Conservation (phyloP, 2,888 invertebrate genomes). For the Catonia carolina region DNA sequence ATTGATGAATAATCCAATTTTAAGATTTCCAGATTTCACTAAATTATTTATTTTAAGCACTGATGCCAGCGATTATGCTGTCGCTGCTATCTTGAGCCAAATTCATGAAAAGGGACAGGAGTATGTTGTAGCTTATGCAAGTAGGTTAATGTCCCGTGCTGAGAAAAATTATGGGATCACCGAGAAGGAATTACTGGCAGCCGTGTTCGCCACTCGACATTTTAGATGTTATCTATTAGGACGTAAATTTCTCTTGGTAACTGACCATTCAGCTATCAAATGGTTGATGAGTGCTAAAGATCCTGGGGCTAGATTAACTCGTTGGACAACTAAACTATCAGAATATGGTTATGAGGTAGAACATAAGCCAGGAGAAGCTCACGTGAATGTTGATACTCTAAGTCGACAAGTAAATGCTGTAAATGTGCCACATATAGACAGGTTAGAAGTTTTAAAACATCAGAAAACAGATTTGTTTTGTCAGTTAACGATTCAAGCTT, state of each 20-base stretch:
- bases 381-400: too few species aligned
- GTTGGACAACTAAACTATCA: not conserved
- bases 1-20: conserved; percentile 15
- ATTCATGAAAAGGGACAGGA: conserved; percentile 31
- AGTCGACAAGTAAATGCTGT: not conserved
- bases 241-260: conserved; percentile 12
- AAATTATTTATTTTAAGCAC: conserved; percentile 28
- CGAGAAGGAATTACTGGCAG: conserved; percentile 37
- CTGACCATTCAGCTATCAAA: not conserved
- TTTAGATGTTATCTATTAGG: conserved; percentile 34
- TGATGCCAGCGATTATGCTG: conserved; percentile 36
- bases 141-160: conserved; percentile 34
- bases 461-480: too few species aligned
- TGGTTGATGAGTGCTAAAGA: not conserved
- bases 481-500: too few species aligned
- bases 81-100: conserved; percentile 35
- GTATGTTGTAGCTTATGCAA: conserved; percentile 38
- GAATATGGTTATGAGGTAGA: not conserved
- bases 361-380: not conserved
- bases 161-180: conserved; percentile 35
- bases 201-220: conserved; percentile 36
- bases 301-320: not conserved
- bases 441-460: too few species aligned
- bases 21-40: conserved; percentile 23
- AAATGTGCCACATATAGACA: not conserved